Conservation (phyloP, 2,888 invertebrate genomes). For the Lepetodrilus schrolli region DNA sequence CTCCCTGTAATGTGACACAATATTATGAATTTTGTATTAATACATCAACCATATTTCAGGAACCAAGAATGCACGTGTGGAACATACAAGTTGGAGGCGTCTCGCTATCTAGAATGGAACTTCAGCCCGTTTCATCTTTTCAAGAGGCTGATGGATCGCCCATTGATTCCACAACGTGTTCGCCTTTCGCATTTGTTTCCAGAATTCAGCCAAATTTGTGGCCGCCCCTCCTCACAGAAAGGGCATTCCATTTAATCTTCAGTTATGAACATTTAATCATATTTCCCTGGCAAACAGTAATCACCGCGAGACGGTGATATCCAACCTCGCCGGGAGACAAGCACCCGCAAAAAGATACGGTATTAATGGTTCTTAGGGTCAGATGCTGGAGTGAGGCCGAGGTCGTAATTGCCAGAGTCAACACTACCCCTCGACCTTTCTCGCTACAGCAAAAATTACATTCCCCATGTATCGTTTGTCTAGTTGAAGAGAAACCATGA, state of each 20-base stretch:
- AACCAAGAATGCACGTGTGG: too few relatives aligned
- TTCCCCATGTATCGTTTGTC: conserved; percentile 12
- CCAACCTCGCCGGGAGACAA: conserved; percentile 34
- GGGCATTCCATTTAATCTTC: conserved; percentile 23
- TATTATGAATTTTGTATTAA: too few relatives aligned
- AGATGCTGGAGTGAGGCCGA: conserved; percentile 35
- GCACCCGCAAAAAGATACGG: conserved; percentile 42
- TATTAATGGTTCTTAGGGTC: conserved; percentile 43
- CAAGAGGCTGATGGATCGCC: conserved; percentile 8
- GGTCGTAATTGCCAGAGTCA: conserved; percentile 46
- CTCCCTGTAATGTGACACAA: too few relatives aligned
- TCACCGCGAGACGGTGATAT: conserved; percentile 32
- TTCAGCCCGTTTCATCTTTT: conserved; percentile 10
- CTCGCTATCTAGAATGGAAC: not conserved
- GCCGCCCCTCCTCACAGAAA: not conserved
- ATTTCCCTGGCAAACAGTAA: conserved; percentile 28
- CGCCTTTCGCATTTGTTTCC: conserved; percentile 20
- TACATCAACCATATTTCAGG: too few relatives aligned
- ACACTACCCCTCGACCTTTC: conserved; percentile 31
- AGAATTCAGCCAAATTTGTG: conserved; percentile 23
- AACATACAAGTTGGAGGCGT: too few relatives aligned
- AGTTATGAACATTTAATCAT: conserved; percentile 32
- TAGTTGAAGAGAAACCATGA: not conserved
- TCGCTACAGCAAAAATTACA: conserved; percentile 26
- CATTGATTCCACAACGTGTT: conserved; percentile 24